Conservation (phyloP, 2,888 invertebrate genomes). For the Seira ritae region DNA sequence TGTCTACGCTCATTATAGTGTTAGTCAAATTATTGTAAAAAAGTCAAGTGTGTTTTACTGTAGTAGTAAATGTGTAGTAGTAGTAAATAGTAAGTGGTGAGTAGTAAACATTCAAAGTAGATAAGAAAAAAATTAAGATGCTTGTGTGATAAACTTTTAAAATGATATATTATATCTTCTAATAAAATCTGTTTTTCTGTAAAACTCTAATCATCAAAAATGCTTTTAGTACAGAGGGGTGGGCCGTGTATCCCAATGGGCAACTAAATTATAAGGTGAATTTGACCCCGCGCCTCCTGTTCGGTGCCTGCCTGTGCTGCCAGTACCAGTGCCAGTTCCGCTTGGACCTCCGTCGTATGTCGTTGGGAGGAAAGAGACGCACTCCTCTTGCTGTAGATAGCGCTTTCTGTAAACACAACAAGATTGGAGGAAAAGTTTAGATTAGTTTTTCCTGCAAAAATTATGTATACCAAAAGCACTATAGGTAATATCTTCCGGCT, state of each 20-base stretch:
- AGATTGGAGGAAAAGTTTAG: too few species aligned
- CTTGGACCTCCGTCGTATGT: slow-evolving; percentile 74
- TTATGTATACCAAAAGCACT: too few species aligned
- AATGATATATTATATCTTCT: slow-evolving; percentile 27
- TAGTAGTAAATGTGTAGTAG: too few species aligned
- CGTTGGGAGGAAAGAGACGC: slow-evolving; percentile 85
- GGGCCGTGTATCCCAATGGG: slow-evolving; percentile 72
- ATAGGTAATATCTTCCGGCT: too few species aligned
- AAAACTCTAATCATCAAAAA: slow-evolving; percentile 64
- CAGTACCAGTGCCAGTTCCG: slow-evolving; percentile 57
- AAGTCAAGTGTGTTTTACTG: too few species aligned
- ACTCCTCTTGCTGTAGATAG: slow-evolving; percentile 87
- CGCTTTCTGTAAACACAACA: slow-evolving; percentile 65
- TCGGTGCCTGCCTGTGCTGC: slow-evolving; percentile 69
- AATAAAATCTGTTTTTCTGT: slow-evolving; percentile 26
- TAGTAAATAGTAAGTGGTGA: slow-evolving; percentile 27
- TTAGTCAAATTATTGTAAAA: too few species aligned
- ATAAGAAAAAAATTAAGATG: too few species aligned
- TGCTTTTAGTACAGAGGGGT: slow-evolving; percentile 73
- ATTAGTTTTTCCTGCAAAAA: too few species aligned
- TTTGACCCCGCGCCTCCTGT: slow-evolving; percentile 73
- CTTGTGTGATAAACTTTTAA: too few species aligned
- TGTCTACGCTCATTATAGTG: too few species aligned
- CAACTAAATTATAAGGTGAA: slow-evolving; percentile 72
- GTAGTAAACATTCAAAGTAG: too few species aligned